phyloP scores from a whole-genome alignment of 2,113 vertebrate genomes.

The Microtus richardsoni region DNA sequence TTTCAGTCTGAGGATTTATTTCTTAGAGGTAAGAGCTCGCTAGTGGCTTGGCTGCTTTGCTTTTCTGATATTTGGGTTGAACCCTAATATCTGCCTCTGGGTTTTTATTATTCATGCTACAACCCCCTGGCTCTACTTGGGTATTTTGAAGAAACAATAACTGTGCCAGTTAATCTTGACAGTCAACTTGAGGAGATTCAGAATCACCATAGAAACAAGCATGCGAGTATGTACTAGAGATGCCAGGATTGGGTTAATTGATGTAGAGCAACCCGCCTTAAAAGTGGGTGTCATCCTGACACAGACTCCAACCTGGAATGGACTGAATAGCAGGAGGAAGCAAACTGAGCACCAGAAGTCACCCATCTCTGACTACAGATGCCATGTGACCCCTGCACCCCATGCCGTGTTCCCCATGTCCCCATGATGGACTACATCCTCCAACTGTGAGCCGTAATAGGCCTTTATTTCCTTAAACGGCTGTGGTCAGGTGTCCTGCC shows the following conservation, averaged over 20 bases:
- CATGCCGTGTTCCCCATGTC: too few relatives aligned
- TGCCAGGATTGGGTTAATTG: neutral
- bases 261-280: neutral
- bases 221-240: too few relatives aligned
- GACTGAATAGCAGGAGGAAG: neutral
- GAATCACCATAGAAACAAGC: neutral
- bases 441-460: too few relatives aligned
- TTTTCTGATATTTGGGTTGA: too few relatives aligned
- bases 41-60: too few relatives aligned
- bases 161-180: neutral
- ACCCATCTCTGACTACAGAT: neutral
- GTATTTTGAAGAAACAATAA: neutral
- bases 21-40: too few relatives aligned
- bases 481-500: neutral
- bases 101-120: too few relatives aligned
- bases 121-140: neutral
- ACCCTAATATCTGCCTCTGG: too few relatives aligned
- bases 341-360: fast-evolving
- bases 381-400: fast-evolving
- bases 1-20: too few relatives aligned
- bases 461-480: neutral
- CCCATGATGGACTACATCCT: neutral
- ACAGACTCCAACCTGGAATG: neutral
- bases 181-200: neutral
- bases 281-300: neutral